Evolutionary conservation across 2,113 vertebrate species (phyloP).

Genomic region (Ariopsis seemanni): DNA sequence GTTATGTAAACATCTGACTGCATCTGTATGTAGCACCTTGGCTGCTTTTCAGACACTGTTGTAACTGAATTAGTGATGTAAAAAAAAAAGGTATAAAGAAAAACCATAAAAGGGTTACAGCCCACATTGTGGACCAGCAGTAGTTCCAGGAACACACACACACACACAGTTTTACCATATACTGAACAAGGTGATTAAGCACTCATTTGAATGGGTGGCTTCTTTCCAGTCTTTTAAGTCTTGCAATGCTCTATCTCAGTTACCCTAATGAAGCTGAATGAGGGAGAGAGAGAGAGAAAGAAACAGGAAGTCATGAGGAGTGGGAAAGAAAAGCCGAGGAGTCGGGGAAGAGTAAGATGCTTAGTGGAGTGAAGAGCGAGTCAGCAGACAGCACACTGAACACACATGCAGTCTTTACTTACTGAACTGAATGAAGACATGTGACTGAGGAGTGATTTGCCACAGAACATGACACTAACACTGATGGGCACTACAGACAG

Average conservation of each 20-base stretch:
- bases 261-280: constrained; percentile 71
- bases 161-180: constrained; percentile 11
- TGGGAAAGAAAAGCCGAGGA: neutral
- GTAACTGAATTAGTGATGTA: constrained; percentile 43
- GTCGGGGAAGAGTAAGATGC: neutral
- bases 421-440: constrained; percentile 6
- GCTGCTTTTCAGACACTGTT: constrained; percentile 40
- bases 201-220: constrained; percentile 64
- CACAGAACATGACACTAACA: neutral
- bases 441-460: neutral
- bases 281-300: constrained; percentile 27
- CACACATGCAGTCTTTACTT: constrained; percentile 8
- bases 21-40: neutral
- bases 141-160: neutral
- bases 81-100: neutral
- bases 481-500: neutral
- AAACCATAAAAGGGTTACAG: neutral
- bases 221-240: constrained; percentile 67
- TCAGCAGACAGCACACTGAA: neutral
- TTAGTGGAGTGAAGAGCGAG: constrained; percentile 45
- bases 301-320: constrained; percentile 17
- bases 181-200: constrained; percentile 64
- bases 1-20: too few relatives aligned
- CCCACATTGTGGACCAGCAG: neutral
- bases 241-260: constrained; percentile 69